phyloP scores from a whole-genome alignment of 2,797 vertebrate genomes.

The Sebastes alutus region DNA sequence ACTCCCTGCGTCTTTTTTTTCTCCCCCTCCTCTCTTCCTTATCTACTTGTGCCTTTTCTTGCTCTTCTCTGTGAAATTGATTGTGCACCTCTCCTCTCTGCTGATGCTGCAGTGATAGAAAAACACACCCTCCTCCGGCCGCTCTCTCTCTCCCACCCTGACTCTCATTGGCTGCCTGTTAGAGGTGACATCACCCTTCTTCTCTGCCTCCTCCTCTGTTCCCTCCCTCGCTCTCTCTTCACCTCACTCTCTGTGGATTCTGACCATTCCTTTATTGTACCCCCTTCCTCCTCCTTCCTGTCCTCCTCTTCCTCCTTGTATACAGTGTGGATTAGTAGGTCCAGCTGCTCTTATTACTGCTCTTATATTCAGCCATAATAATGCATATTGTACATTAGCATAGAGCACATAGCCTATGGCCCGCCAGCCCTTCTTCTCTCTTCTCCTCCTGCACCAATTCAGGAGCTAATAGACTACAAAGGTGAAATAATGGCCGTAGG shows the following conservation, averaged over 20 bases:
- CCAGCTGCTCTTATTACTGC: slow-evolving; percentile 26
- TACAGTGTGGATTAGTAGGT: slow-evolving; percentile 46
- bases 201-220: slow-evolving; percentile 61
- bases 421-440: not conserved
- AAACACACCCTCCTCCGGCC: slow-evolving; percentile 84
- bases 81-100: slow-evolving; percentile 78
- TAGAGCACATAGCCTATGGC: slow-evolving; percentile 20
- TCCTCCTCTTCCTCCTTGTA: slow-evolving; percentile 28
- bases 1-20: slow-evolving; percentile 48
- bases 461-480: slow-evolving; percentile 28
- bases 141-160: slow-evolving; percentile 71
- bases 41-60: slow-evolving; percentile 72
- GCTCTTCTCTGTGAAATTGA: slow-evolving; percentile 78
- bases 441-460: slow-evolving; percentile 31
- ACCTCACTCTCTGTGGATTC: slow-evolving; percentile 67
- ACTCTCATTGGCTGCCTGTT: slow-evolving; percentile 80
- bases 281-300: slow-evolving; percentile 31
- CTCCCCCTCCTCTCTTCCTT: slow-evolving; percentile 40
- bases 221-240: slow-evolving; percentile 55
- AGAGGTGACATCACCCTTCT: slow-evolving; percentile 85
- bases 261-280: slow-evolving; percentile 79
- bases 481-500: slow-evolving; percentile 25
- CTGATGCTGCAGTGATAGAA: slow-evolving; percentile 88
- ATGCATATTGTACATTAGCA: slow-evolving; percentile 38
- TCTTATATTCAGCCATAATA: slow-evolving; percentile 40